Base-by-base conservation (phyloP, 2,797 vertebrate genomes). In the Syngnathus acus region DNA sequence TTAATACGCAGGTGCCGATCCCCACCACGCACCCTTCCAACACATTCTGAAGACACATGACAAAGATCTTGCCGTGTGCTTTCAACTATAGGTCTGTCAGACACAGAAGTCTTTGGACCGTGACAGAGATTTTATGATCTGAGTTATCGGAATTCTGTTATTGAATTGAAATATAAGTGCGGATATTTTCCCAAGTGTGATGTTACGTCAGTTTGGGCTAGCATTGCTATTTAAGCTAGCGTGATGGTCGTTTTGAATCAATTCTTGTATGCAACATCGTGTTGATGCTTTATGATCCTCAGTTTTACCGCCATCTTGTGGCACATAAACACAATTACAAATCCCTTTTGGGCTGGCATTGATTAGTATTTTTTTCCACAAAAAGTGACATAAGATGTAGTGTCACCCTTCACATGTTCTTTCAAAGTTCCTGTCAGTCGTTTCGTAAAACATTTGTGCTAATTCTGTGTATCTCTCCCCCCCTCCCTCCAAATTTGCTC, bases 21-120 rank as follows among this genome's bases (percentile, higher is more conserved):
- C 65, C 78, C 66, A 32, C 73, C 78, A 38, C 55, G 79, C 87
- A 89, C 85, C 71, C 67, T 75, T 32, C 2, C 84, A 76, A 82
- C 72, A 91, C 86, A 91, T 92, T 92, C 84, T 87, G 62, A 61
- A 62, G 83, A 78, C 82, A 48, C 70, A 69, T 84, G 83, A 80
- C 78, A 72, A 53, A 71, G n/a, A 37, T 4, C 62, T 4, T 50
- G 21, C 58, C 55, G 60, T 61, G 39, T 0, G 8, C 60, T 63
- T 62, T 23, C 42, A 2, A 21, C 42, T 59, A 21, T 62, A n/a
- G 5, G 9, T 38, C 57, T 39, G 58, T 60, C 58, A 39, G 57
- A 59, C 57, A 3, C 32, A 59, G 4, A 9, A 39, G 37, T 59
- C 19, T 59, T 59, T 38, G 4, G 10, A 26, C 9, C 5, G 17